Evolutionary conservation across 2,888 invertebrate species (phyloP), one percentile per base, ranked within the genome.

Genomic region (Rhamnusium bicolor): DNA sequence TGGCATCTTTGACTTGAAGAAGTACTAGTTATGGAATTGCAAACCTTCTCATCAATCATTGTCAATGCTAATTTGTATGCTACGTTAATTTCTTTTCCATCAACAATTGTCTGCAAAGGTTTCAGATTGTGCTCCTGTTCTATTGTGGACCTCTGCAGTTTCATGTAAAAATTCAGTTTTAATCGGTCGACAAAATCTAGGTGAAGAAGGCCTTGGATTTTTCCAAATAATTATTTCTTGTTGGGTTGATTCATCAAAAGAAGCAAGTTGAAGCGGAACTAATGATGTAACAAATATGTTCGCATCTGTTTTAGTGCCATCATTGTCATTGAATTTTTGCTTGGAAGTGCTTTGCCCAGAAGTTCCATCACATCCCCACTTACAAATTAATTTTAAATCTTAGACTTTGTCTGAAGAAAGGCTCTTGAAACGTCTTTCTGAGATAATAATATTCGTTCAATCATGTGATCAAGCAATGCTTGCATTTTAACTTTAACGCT

Each of bases 321-420:
- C 24, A 24, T 54, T 16, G 8, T 54, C 16, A 5, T 24, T 24
- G 24, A 21, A 21, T 54, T 21, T 54, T 24, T 54, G 54, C 6
- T 54, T 21, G 21, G 8, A 21, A 21, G 54, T 21, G 12, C 21
- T 54, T 21, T 54, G 54, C 10, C 54, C 54, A 7, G 54, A 54
- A 21, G 21, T 24, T 8, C 54, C 54, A 54, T 54, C 54, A 24
- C 54, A 54, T 54, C 54, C 54, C 54, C 54, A 54, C 6, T 24
- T 24, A 24, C n/a, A n/a, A n/a, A 24, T 24, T 24, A 24, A 24
- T 4, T 24, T 24, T 24, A 24, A 24, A 6, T 24, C 6, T 4
- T 24, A 6, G 24, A 24, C 6, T 24, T 24, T 6, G 2, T 2
- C 24, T 24, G 24, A 6, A 4, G 24, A 2, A 24, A 24, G 2